These are phyloP conservation scores for Drosophila mojavensis DNA, from an alignment of 1,140 invertebrate genomes.

Conservation along the genomic window DNA sequence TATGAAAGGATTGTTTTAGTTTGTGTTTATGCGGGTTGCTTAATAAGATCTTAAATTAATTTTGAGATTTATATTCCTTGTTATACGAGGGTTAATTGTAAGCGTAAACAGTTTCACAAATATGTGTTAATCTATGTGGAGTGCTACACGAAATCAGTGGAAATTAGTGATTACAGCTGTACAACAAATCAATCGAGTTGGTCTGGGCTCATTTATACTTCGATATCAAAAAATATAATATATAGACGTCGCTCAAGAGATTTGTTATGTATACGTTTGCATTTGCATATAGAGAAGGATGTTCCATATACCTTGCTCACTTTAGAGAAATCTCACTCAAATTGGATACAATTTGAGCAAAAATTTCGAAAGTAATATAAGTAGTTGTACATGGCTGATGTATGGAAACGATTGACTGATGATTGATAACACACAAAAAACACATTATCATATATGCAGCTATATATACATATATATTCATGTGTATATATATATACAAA, in stretches of 20 bases:
- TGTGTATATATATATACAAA: conserved; percentile 17
- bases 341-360: conserved; percentile 67
- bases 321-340: conserved; percentile 57
- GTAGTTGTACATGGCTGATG: conserved; percentile 11
- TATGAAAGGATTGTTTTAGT: conserved; percentile 27
- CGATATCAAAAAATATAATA: conserved; percentile 75
- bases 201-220: conserved; percentile 82
- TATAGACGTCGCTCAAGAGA: conserved; percentile 78
- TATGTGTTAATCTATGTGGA: conserved; percentile 45
- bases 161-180: conserved; percentile 8
- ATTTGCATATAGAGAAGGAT: neutral
- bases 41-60: conserved; percentile 15
- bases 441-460: conserved; percentile 70
- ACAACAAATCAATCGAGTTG: conserved; percentile 79
- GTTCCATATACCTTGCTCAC: conserved; percentile 16
- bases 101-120: conserved; percentile 72
- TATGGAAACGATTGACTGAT: neutral
- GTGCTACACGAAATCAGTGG: conserved; percentile 24
- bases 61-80: neutral
- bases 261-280: conserved; percentile 54
- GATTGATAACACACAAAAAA: conserved; percentile 30
- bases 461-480: conserved; percentile 39
- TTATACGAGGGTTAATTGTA: conserved; percentile 45
- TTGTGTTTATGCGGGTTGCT: conserved; percentile 8
- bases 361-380: conserved; percentile 46